Base-by-base conservation (phyloP, 2,113 vertebrate species). In the Genyomyrus donnyi region DNA sequence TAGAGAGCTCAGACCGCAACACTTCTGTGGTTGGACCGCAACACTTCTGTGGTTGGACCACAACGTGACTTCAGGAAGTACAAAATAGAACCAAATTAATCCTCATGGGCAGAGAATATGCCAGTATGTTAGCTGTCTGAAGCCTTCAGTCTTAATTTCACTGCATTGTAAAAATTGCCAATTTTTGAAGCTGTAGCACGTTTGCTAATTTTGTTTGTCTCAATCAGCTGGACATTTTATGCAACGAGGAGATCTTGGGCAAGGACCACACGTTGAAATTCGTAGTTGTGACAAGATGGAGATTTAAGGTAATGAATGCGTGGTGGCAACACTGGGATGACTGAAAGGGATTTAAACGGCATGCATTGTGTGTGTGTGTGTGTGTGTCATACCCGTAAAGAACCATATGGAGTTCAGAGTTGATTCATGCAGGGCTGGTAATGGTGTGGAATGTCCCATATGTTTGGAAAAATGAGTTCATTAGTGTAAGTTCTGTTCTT, bases 211-310 rank as follows among this genome's bases (percentile, higher is more conserved):
- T 85, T 48, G 45, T 48, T 85, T 85, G 45, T 48, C 42, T 85
- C 42, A 42, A 89, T 87, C 94, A 99, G 98, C 97, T 99, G 97
- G 98, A 99, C 93, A 99, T 99, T 95, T 97, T 99, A 97, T 99
- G 98, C 97, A 99, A 99, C 74, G 98, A 99, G 95, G 98, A 99
- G 94, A 99, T 99, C 93, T 94, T 99, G 94, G 98, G 98, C 92
- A 99, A 99, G 95, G 98, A 99, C 95, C 98, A 99, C 93, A 99
- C 98, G 0, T 97, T 99, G 94, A 99, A 99, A 94, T 99, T 99
- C 93, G 98, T 99, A 94, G 98, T 99, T 85, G 98, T 99, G 95
- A 99, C 98, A 10, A 97, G 98, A 95, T 99, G 98, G 98, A 99
- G 98, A 97, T 99, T 99, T 97, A 99, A 99, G 98, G 97, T 97